Percentiles rank a stretch among this genome's conserved stretches.
These are phyloP conservation scores for Eupsilia transversa DNA, from an alignment of 2,888 invertebrate species.

Conservation along the genomic window DNA sequence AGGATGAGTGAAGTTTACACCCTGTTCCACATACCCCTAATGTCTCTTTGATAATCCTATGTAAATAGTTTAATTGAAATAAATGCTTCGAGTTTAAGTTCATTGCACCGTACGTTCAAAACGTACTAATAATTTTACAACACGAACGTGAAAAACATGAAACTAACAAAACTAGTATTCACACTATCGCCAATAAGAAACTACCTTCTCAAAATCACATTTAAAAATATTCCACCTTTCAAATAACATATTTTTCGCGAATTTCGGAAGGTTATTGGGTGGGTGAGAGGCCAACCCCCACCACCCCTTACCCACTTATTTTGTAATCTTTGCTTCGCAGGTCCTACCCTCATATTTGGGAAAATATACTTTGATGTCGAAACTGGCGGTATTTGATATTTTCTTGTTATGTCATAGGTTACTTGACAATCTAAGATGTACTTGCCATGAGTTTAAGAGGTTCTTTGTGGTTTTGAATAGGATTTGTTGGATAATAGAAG, in stretches of 20 bases:
- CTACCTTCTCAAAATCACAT: slow-evolving; percentile 48
- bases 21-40: too few relatives aligned
- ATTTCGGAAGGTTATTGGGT: slow-evolving; percentile 44
- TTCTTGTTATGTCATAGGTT: slow-evolving; percentile 61
- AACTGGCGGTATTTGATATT: slow-evolving; percentile 71
- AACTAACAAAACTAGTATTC: slow-evolving; percentile 13
- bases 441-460: slow-evolving; percentile 61
- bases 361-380: slow-evolving; percentile 72
- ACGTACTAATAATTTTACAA: not conserved
- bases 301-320: slow-evolving; percentile 59
- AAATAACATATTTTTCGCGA: slow-evolving; percentile 64
- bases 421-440: slow-evolving; percentile 61
- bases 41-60: too few relatives aligned
- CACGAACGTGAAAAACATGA: not conserved
- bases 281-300: slow-evolving; percentile 21
- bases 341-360: slow-evolving; percentile 61
- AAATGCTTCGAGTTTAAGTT: too few relatives aligned
- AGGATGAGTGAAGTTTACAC: too few relatives aligned
- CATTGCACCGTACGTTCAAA: not conserved
- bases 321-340: slow-evolving; percentile 73
- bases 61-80: too few relatives aligned
- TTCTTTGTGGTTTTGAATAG: slow-evolving; percentile 54
- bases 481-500: slow-evolving; percentile 20
- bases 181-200: slow-evolving; percentile 22
- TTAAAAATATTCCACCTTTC: slow-evolving; percentile 64